Evolutionary conservation across 1,140 invertebrate species (phyloP), one percentile per base, ranked within the genome.

Genomic region (Gonatopus flavifemur): DNA sequence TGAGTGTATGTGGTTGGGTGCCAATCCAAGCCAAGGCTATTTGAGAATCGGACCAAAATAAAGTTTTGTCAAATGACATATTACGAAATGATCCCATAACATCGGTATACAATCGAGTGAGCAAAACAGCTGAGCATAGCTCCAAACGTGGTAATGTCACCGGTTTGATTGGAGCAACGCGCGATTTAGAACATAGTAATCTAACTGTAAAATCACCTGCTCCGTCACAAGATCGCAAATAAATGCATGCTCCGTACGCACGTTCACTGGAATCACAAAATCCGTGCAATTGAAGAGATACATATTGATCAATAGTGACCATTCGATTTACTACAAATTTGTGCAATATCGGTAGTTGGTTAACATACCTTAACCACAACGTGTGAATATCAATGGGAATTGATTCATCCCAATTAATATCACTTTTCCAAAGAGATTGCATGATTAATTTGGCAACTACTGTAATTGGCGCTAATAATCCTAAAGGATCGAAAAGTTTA

Each of bases 101-200:
- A 7, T 28, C 25, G 6, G 6, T 28, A 12, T 7, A 28, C 25
- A 28, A 28, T 12, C 25, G 25, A 28, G 25, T 12, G 12, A 67
- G 56, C 8, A 77, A 19, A 6, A 70, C 13, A 0, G 74, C 72
- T 12, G 64, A 77, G 28, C 52, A 65, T 8, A 79, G 49, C 47
- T 80, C 78, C 13, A 78, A 38, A 18, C 72, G 25, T 5, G 74
- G 69, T 32, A 77, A 67, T 2, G 74, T 59, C 1, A 63, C 32
- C 9, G 21, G 19, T 59, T 73, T 66, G 1, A 73, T 37, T 13
- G 76, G 73, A n/a, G 73, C 58, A 8, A 76, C 70, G 33, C 64
- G 47, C 4, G 61, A 52, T 52, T 78, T 77, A 0, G 71, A 32
- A 20, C 18, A 40, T 30, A 66, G 19, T 12, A 28, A 28, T 7